phyloP scores from a whole-genome alignment of 2,888 invertebrate species.

The Pristionchus fissidentatus region DNA sequence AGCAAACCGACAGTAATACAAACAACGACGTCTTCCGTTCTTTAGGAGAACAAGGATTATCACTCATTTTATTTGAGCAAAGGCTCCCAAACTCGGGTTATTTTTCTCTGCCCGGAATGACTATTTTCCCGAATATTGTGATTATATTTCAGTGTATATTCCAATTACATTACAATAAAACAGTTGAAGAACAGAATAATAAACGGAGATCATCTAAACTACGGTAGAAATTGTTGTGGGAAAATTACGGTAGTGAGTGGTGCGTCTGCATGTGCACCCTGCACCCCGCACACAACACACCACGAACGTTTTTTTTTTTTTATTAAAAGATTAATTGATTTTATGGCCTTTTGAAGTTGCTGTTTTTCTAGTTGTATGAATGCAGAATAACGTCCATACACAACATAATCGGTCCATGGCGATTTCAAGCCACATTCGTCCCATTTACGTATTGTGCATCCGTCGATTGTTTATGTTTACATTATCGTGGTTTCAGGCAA shows the following conservation, averaged over 20 bases:
- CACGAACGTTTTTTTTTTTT: neutral
- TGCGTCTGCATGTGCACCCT: neutral
- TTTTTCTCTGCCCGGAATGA: too few relatives aligned
- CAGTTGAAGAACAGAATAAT: too few relatives aligned
- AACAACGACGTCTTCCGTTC: neutral
- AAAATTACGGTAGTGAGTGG: neutral
- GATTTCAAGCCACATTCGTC: neutral
- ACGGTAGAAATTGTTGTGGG: too few relatives aligned
- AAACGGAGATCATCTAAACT: neutral
- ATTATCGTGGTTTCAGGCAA: neutral
- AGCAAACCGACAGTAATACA: neutral
- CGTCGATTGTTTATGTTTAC: neutral
- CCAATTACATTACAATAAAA: too few relatives aligned
- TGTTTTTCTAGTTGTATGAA: neutral
- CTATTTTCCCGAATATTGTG: too few relatives aligned
- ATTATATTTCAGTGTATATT: too few relatives aligned
- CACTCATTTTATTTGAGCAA: too few relatives aligned
- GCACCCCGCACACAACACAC: conserved; percentile 10
- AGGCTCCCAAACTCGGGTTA: too few relatives aligned
- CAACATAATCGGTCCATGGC: neutral
- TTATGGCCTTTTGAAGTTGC: neutral
- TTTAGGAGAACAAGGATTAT: neutral
- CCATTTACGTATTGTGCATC: neutral
- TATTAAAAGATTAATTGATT: neutral
- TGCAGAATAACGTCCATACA: neutral